These are phyloP conservation scores for Hypomecis atomaria DNA, from an alignment of 2,888 invertebrate genomes.

Conservation along the genomic window DNA sequence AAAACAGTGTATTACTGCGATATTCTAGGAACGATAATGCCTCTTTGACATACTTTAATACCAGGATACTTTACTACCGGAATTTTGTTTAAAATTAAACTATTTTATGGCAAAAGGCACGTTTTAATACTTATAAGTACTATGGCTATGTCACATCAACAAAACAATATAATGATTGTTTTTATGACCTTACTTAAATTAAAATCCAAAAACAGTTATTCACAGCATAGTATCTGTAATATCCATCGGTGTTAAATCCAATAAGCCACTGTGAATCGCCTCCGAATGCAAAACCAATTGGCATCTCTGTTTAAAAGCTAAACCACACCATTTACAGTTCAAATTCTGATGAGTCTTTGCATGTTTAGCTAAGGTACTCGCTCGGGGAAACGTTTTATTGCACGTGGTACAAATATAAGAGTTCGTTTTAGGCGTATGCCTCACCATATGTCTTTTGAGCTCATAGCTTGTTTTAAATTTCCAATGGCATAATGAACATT, in stretches of 20 bases:
- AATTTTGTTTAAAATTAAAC: too few relatives aligned
- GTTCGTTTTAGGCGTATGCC: conserved; percentile 61
- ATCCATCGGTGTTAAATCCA: conserved; percentile 47
- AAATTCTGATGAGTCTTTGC: conserved; percentile 68
- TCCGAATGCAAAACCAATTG: conserved; percentile 58
- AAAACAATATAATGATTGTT: too few relatives aligned
- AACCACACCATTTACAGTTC: conserved; percentile 63
- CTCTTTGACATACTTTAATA: too few relatives aligned
- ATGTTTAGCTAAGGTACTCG: conserved; percentile 64
- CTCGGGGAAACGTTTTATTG: conserved; percentile 67
- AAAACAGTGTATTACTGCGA: conserved; percentile 31
- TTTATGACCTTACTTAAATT: too few relatives aligned
- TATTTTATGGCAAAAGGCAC: too few relatives aligned
- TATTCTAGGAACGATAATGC: background rate
- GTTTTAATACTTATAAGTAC: too few relatives aligned
- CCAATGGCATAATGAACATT: conserved; percentile 70
- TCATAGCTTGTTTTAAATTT: conserved; percentile 73
- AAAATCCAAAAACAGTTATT: background rate
- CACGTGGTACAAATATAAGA: conserved; percentile 69
- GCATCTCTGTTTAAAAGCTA: conserved; percentile 57
- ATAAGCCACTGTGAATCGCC: conserved; percentile 55
- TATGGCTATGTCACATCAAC: too few relatives aligned
- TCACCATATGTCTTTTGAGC: conserved; percentile 71
- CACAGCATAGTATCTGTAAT: conserved; percentile 31
- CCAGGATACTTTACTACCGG: too few relatives aligned